Conservation (phyloP, 1,140 invertebrate species). For the Dufourea novaeangliae region DNA sequence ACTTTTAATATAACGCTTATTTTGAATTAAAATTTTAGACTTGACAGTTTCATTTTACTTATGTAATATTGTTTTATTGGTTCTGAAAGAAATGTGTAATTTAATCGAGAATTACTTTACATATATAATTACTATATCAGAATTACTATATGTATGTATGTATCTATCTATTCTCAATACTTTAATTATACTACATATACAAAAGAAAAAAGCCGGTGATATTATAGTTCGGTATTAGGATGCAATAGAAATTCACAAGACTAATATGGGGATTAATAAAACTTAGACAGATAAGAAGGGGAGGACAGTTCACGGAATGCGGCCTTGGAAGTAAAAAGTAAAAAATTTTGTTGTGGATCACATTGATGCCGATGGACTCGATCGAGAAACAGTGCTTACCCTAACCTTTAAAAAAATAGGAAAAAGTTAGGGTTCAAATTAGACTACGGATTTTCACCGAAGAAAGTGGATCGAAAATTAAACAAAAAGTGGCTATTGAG, state of each 20-base stretch:
- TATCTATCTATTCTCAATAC: neutral
- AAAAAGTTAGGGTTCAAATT: neutral
- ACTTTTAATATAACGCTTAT: neutral
- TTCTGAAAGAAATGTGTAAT: neutral
- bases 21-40: neutral
- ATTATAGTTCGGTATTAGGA: neutral
- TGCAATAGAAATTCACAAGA: neutral
- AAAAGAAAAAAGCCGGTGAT: neutral
- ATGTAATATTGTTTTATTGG: neutral
- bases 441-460: neutral
- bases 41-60: neutral
- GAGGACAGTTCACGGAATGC: conserved; percentile 47
- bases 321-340: conserved; percentile 48
- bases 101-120: neutral
- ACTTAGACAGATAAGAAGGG: conserved; percentile 38
- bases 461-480: neutral
- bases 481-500: neutral
- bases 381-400: neutral
- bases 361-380: conserved; percentile 7
- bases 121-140: too few species aligned
- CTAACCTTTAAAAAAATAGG: conserved; percentile 9
- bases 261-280: conserved; percentile 37
- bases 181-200: neutral
- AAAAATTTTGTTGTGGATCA: conserved; percentile 20
- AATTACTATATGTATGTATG: too few species aligned